Percentiles rank a stretch among this genome's conserved stretches.
Conservation (phyloP, 2,888 invertebrate genomes). For the Parapristionchus giblindavisi region DNA sequence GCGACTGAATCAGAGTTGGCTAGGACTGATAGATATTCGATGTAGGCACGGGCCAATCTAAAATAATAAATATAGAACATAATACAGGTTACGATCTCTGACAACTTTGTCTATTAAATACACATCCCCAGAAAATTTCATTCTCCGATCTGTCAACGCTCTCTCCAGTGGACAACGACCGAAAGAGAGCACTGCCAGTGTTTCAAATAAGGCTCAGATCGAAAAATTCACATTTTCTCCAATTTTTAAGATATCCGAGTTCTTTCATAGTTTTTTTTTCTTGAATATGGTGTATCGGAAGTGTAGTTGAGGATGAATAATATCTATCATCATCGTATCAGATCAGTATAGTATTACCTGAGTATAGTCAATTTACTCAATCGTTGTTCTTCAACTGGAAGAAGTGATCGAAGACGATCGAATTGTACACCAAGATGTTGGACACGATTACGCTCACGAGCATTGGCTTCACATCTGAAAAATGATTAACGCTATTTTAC, state of each 20-base stretch:
- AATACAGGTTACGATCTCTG: not conserved
- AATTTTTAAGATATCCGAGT: not conserved
- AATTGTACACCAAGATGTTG: constrained; percentile 35
- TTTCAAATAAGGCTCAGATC: too few species aligned
- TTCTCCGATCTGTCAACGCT: not conserved
- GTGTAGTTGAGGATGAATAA: not conserved
- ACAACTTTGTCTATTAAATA: not conserved
- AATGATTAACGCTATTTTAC: not conserved
- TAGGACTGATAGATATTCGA: constrained; percentile 20
- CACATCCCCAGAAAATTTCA: not conserved
- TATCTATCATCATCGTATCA: not conserved
- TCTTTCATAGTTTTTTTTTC: not conserved
- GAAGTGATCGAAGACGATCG: constrained; percentile 20
- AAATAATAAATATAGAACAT: not conserved
- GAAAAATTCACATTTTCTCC: too few species aligned
- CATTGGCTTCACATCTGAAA: constrained; percentile 30
- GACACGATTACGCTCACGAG: constrained; percentile 19
- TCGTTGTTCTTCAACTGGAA: constrained; percentile 26
- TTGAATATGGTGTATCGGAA: not conserved
- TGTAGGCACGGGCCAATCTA: constrained; percentile 31
- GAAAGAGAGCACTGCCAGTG: too few species aligned
- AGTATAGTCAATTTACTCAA: constrained; percentile 31
- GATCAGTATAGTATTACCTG: not conserved
- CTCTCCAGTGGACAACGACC: too few species aligned
- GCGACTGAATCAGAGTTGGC: not conserved